Percentiles rank a stretch among this genome's conserved stretches.
phyloP scores from a whole-genome alignment of 2,113 vertebrate genomes.

The Entelurus aequoreus region DNA sequence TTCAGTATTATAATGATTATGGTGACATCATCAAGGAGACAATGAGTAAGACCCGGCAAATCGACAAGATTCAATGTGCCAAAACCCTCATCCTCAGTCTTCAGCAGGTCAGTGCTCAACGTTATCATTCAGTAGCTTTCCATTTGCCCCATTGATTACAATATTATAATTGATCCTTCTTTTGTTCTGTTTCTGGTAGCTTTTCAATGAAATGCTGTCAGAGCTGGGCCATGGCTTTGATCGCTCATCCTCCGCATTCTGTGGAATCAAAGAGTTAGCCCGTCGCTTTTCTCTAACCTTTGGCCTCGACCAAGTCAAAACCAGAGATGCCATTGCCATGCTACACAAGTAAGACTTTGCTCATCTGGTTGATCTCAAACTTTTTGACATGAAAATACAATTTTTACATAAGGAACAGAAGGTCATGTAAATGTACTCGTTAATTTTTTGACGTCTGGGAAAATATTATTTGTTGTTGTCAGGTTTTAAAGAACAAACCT shows the following conservation, averaged over 20 bases:
- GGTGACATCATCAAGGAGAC: conserved; percentile 99
- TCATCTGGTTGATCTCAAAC: background rate
- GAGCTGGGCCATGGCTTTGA: conserved; percentile 94
- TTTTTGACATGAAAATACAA: conserved; percentile 5
- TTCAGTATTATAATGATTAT: conserved; percentile 97
- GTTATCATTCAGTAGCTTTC: background rate
- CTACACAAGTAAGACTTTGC: conserved; percentile 88
- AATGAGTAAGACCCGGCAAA: conserved; percentile 97
- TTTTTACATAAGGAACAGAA: background rate
- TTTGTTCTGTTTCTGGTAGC: conserved; percentile 59
- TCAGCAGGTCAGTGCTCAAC: conserved; percentile 85
- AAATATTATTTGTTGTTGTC: no score
- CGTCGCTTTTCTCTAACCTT: conserved; percentile 97
- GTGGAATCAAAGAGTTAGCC: conserved; percentile 96
- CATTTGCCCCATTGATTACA: background rate
- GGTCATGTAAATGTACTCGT: no score
- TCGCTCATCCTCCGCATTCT: conserved; percentile 90
- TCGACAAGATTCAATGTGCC: conserved; percentile 98
- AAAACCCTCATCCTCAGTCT: conserved; percentile 98
- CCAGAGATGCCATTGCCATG: conserved; percentile 98
- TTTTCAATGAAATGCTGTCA: conserved; percentile 98
- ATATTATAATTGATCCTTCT: background rate
- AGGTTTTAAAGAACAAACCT: no score
- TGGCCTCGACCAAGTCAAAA: conserved; percentile 97
- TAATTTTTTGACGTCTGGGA: no score